Base-by-base conservation (phyloP, 2,888 invertebrate species). In the Stenotaenia linearis region DNA sequence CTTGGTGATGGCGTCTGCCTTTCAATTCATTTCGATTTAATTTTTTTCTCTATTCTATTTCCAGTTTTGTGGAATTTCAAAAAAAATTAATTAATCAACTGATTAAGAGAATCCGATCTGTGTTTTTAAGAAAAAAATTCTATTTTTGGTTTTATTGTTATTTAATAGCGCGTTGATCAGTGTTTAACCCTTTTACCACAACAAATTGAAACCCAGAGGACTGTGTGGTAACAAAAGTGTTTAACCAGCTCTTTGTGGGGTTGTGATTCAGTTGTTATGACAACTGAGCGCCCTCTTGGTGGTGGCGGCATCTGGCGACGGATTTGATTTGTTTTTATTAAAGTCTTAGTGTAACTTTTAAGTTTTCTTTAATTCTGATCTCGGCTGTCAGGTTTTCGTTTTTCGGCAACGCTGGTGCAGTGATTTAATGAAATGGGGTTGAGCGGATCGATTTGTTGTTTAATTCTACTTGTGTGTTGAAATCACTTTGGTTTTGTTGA, bases 401-500 rank as follows among this genome's bases (percentile, higher is more conserved):
- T 40, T 45, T 15, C n/a, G n/a, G 15, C n/a, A n/a, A 15, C 2
- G 12, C 9, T 45, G 0, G 45, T n/a, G 45, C n/a, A n/a, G 32
- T 32, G 45, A 45, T 45, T 45, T 45, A 45, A 45, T 45, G 45
- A 45, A n/a, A 45, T n/a, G n/a, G 45, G 45, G 15, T 45, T 15
- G 45, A 45, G 45, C 45, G 45, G 15, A 45, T 45, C 45, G 45
- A 45, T 45, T 45, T 45, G 45, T 45, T 45, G 45, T 45, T 45
- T 45, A 45, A 45, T 45, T 45, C 45, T 45, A 45, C n/a, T 45
- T 45, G 45, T 45, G 45, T 45, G 45, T 45, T 45, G 45, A 45
- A 45, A 45, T 61, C 61, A 61, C 61, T 61, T 61, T 61, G 61
- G 61, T 61, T 23, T 61, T 61, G 61, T 61, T 61, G 61, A 61